phyloP scores from a whole-genome alignment of 1,140 invertebrate species.

The Tenebrio molitor region DNA sequence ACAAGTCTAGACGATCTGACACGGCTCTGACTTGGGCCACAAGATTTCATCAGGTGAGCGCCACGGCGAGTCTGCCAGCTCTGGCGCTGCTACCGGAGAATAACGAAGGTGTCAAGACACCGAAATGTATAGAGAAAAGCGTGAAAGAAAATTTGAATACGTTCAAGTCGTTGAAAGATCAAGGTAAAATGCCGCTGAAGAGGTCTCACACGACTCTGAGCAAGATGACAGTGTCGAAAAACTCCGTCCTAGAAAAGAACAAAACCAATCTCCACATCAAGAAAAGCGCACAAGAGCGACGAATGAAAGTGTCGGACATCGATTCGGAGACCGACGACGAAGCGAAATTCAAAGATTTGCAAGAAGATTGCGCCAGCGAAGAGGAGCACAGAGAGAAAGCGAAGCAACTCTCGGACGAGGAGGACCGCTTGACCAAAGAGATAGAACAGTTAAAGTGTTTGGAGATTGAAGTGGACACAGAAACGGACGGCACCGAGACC shows the following conservation, averaged over 20 bases:
- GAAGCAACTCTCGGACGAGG: conserved; percentile 80
- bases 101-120: conserved; percentile 53
- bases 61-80: conserved; percentile 76
- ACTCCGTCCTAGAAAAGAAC: conserved; percentile 59
- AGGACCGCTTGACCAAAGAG: conserved; percentile 84
- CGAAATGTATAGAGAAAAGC: conserved; percentile 62
- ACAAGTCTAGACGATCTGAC: conserved; percentile 62
- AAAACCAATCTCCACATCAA: conserved; percentile 60
- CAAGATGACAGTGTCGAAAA: conserved; percentile 48
- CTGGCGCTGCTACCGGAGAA: conserved; percentile 69
- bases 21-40: conserved; percentile 73
- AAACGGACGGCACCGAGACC: conserved; percentile 83
- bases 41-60: conserved; percentile 76
- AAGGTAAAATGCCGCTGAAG: conserved; percentile 59
- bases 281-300: conserved; percentile 54
- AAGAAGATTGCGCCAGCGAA: conserved; percentile 63
- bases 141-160: conserved; percentile 67
- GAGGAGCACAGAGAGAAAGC: conserved; percentile 66
- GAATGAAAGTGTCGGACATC: conserved; percentile 52
- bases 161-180: conserved; percentile 66
- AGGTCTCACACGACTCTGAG: conserved; percentile 61
- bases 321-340: conserved; percentile 67
- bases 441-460: conserved; percentile 84
- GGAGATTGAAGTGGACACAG: conserved; percentile 85
- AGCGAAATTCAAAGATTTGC: conserved; percentile 63